Evolutionary conservation across 2,888 invertebrate genomes (phyloP).

Genomic region (Salticus scenicus): DNA sequence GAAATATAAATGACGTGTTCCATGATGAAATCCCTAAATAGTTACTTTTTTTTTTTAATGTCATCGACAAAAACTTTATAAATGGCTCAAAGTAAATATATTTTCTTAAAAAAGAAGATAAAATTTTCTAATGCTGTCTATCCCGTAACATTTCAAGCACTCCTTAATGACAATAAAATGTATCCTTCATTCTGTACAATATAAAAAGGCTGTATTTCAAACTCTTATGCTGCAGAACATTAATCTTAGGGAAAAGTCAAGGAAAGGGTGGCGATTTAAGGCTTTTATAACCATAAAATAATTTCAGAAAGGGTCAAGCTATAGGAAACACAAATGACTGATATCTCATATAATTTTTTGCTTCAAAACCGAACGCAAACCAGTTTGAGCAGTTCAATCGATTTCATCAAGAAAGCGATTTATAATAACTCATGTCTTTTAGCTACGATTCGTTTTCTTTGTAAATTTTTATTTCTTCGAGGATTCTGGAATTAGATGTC

Average conservation of each 20-base stretch:
- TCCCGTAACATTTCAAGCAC: neutral
- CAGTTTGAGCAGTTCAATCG: conserved; percentile 58
- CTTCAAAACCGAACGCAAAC: conserved; percentile 43
- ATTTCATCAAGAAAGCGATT: conserved; percentile 55
- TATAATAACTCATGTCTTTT: conserved; percentile 50
- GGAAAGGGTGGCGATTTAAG: conserved; percentile 24
- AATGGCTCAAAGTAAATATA: too few relatives aligned
- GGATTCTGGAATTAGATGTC: too few relatives aligned
- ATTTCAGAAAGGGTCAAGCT: conserved; percentile 48
- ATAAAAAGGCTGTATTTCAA: conserved; percentile 37
- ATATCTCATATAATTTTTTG: conserved; percentile 54
- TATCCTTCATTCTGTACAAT: conserved; percentile 21
- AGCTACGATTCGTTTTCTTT: conserved; percentile 24
- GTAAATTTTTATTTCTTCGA: conserved; percentile 3
- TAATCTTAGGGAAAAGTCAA: conserved; percentile 48
- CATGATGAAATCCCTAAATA: too few relatives aligned
- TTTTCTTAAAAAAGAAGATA: too few relatives aligned
- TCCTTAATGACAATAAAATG: conserved; percentile 12
- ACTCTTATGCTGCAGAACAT: conserved; percentile 42
- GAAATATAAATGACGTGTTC: too few relatives aligned
- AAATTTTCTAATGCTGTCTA: too few relatives aligned
- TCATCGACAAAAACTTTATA: too few relatives aligned
- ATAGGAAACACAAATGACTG: conserved; percentile 51
- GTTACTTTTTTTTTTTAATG: too few relatives aligned
- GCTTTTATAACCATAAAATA: conserved; percentile 60